These are phyloP conservation scores for Thalassophryne amazonica DNA, from an alignment of 2,797 vertebrate species.

Conservation along the genomic window DNA sequence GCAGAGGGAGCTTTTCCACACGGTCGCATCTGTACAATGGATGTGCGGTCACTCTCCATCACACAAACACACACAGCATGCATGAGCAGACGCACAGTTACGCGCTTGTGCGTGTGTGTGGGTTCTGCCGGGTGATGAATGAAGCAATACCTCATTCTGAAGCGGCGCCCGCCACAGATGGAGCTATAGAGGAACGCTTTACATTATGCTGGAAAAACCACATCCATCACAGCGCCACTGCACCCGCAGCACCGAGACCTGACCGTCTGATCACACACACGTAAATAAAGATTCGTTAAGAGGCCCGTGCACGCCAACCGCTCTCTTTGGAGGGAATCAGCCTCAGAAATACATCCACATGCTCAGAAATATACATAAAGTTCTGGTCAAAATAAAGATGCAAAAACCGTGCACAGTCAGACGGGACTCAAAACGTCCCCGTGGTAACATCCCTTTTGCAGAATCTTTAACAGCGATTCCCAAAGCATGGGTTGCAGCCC, in stretches of 20 bases:
- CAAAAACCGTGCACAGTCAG: too few relatives aligned
- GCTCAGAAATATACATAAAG: too few relatives aligned
- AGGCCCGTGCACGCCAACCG: too few relatives aligned
- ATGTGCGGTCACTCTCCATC: constrained; percentile 61
- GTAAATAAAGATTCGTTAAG: too few relatives aligned
- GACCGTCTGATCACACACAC: constrained; percentile 43
- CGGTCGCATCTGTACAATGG: constrained; percentile 64
- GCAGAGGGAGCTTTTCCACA: constrained; percentile 60
- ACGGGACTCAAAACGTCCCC: too few relatives aligned
- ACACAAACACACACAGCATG: constrained; percentile 12
- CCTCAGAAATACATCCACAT: too few relatives aligned
- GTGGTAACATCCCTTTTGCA: too few relatives aligned
- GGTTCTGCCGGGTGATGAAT: constrained; percentile 63
- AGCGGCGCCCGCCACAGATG: constrained; percentile 60
- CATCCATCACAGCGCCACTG: constrained; percentile 49
- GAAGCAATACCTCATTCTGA: constrained; percentile 71
- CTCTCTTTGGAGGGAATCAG: too few relatives aligned
- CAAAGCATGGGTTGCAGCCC: too few relatives aligned
- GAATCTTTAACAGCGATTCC: too few relatives aligned
- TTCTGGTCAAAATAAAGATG: too few relatives aligned
- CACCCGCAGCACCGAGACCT: constrained; percentile 44
- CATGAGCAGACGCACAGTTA: background rate
- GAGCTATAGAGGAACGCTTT: constrained; percentile 44
- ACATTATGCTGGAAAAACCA: constrained; percentile 25
- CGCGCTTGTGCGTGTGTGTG: too few relatives aligned